Evolutionary conservation across 2,888 invertebrate genomes (phyloP).

Genomic region (Agriopis aurantiaria): DNA sequence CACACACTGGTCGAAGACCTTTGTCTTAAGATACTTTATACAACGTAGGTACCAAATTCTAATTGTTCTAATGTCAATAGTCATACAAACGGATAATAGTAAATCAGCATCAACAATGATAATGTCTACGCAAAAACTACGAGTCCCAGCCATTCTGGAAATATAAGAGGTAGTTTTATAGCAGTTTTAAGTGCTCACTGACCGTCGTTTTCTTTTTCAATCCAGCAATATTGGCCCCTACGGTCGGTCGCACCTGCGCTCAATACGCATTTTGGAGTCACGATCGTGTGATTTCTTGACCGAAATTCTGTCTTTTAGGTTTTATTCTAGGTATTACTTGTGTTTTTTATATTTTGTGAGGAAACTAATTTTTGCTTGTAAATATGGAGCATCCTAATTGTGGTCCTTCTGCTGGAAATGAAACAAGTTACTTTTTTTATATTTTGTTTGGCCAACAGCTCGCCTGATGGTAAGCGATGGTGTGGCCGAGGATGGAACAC

Average conservation of each 20-base stretch:
- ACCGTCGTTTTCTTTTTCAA: slow-evolving; percentile 78
- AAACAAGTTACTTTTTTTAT: background rate
- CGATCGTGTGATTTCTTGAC: slow-evolving; percentile 37
- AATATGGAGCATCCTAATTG: background rate
- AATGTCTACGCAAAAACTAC: slow-evolving; percentile 47
- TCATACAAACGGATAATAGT: slow-evolving; percentile 46
- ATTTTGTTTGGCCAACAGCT: too few relatives aligned
- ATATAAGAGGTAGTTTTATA: slow-evolving; percentile 57
- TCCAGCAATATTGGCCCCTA: slow-evolving; percentile 69
- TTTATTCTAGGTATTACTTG: background rate
- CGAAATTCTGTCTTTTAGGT: slow-evolving; percentile 19
- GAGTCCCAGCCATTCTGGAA: slow-evolving; percentile 52
- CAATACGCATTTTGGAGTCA: slow-evolving; percentile 49
- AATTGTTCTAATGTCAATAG: too few relatives aligned
- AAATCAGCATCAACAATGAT: slow-evolving; percentile 28
- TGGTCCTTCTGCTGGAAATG: background rate
- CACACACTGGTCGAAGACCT: too few relatives aligned
- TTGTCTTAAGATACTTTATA: too few relatives aligned
- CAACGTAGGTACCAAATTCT: too few relatives aligned
- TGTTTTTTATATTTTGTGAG: background rate
- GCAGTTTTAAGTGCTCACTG: slow-evolving; percentile 62
- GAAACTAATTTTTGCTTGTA: background rate
- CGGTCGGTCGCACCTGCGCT: slow-evolving; percentile 70
- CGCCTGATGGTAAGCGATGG: too few relatives aligned
- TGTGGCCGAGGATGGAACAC: too few relatives aligned